Evolutionary conservation across 2,797 vertebrate genomes (phyloP).

Genomic region (Coilia nasus): DNA sequence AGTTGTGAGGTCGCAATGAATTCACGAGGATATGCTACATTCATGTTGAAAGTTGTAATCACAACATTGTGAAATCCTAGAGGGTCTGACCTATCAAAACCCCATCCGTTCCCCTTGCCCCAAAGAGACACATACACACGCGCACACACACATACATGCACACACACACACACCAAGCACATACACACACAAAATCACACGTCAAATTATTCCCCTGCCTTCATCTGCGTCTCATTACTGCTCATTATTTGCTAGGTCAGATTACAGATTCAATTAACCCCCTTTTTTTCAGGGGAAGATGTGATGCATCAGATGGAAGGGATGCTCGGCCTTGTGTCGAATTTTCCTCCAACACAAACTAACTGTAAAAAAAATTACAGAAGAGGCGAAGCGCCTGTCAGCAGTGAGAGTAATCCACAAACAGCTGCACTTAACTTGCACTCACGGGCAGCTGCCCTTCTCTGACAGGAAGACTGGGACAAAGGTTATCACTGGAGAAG

Average conservation of each 20-base stretch:
- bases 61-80: too few species aligned
- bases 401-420: neutral
- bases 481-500: neutral
- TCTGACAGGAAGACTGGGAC: neutral
- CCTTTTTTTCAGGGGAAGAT: slow-evolving; percentile 36
- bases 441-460: neutral
- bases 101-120: neutral
- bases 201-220: slow-evolving; percentile 55
- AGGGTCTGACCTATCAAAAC: neutral
- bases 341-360: neutral
- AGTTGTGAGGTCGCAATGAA: too few species aligned
- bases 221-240: slow-evolving; percentile 54
- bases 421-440: neutral
- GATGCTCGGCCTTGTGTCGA: neutral
- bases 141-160: neutral
- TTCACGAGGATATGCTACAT: too few species aligned
- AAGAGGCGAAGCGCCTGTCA: neutral
- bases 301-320: neutral
- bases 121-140: neutral
- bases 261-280: slow-evolving; percentile 58
- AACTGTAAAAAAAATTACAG: slow-evolving; percentile 22
- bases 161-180: slow-evolving; percentile 1
- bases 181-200: slow-evolving; percentile 43
- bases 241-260: slow-evolving; percentile 51
- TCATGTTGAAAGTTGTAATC: too few species aligned